phyloP scores from a whole-genome alignment of 2,797 vertebrate genomes.

The Pangasius krempfi region DNA sequence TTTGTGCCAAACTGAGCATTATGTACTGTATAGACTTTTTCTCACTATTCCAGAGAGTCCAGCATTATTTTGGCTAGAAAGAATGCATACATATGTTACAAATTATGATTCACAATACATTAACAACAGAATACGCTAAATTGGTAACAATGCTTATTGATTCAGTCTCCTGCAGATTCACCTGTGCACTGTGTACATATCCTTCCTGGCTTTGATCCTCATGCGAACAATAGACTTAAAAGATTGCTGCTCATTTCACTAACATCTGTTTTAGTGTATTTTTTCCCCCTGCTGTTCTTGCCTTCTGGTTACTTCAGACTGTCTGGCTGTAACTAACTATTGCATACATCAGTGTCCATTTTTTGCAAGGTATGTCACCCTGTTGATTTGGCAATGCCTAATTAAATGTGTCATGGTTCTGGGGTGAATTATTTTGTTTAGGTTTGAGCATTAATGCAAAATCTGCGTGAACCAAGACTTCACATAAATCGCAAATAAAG shows the following conservation, averaged over 20 bases:
- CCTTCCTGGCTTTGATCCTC: neutral
- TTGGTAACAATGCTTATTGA: neutral
- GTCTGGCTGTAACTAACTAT: neutral
- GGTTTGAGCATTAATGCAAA: neutral
- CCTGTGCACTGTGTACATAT: neutral
- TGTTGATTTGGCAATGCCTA: slow-evolving; percentile 3
- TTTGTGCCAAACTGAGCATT: neutral
- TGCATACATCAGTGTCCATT: slow-evolving; percentile 1
- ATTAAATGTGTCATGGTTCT: neutral
- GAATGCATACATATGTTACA: neutral
- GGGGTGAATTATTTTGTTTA: neutral
- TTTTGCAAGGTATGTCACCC: slow-evolving; percentile 5
- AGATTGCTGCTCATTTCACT: neutral
- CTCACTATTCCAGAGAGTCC: neutral
- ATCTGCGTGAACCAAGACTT: neutral
- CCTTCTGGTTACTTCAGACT: slow-evolving; percentile 7
- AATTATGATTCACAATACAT: neutral
- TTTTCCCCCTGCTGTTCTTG: neutral
- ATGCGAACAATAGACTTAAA: slow-evolving; percentile 3
- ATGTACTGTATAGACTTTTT: neutral
- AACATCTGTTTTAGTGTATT: slow-evolving; percentile 5
- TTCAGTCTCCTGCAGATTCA: neutral
- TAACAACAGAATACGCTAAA: neutral
- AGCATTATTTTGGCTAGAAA: neutral
- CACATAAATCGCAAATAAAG: neutral